Evolutionary conservation across 1,140 invertebrate species (phyloP).

Genomic region (Drosophila tani): DNA sequence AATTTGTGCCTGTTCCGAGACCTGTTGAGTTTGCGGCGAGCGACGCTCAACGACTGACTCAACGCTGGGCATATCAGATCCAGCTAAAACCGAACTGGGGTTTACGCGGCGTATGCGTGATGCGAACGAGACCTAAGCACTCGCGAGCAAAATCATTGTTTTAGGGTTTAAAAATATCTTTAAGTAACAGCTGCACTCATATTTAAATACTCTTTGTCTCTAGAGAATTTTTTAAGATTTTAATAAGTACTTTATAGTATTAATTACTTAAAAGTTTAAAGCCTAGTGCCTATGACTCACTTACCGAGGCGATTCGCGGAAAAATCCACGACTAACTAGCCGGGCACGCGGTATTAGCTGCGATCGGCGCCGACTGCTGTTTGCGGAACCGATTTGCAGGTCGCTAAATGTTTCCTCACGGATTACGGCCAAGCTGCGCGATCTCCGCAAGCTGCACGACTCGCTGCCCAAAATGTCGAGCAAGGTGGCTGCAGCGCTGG

Average conservation of each 20-base stretch:
- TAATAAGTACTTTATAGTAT: no score
- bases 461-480: conserved; percentile 83
- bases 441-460: conserved; percentile 89
- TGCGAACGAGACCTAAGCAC: conserved; percentile 16
- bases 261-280: not conserved
- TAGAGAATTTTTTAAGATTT: not conserved
- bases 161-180: conserved; percentile 14
- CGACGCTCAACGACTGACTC: conserved; percentile 58
- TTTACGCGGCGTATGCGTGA: conserved; percentile 66
- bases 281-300: conserved; percentile 64
- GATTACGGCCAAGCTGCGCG: conserved; percentile 91
- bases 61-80: conserved; percentile 12
- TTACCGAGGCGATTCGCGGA: conserved; percentile 86
- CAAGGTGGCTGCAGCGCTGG: conserved; percentile 57
- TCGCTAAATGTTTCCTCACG: conserved; percentile 90
- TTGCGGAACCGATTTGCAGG: conserved; percentile 87
- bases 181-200: no score
- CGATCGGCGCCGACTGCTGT: conserved; percentile 88
- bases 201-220: not conserved
- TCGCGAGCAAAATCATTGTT: conserved; percentile 38
- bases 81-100: conserved; percentile 9
- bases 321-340: conserved; percentile 90
- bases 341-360: conserved; percentile 92
- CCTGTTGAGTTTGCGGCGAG: conserved; percentile 62
- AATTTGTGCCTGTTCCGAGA: conserved; percentile 25